Conservation (phyloP, 1,140 invertebrate genomes). For the Chironomus striatipennis region DNA sequence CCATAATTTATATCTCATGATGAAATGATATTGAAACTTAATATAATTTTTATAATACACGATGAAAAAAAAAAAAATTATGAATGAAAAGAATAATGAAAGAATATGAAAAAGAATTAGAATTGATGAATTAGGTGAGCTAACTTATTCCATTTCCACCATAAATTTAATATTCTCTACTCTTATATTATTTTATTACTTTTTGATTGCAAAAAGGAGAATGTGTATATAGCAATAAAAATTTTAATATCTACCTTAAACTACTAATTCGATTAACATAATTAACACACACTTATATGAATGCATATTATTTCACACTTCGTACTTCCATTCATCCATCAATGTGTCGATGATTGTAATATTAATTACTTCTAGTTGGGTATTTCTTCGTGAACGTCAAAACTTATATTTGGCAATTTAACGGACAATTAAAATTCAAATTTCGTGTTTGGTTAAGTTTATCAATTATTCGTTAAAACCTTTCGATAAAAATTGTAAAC, state of each 20-base stretch:
- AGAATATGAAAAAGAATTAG: background rate
- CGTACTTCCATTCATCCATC: background rate
- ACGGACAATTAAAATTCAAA: background rate
- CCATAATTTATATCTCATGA: too few relatives aligned
- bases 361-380: background rate
- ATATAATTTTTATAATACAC: too few relatives aligned
- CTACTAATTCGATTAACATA: conserved; percentile 39
- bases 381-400: background rate
- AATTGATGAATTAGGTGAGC: conserved; percentile 24
- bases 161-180: background rate
- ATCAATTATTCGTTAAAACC: too few relatives aligned
- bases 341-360: too few relatives aligned
- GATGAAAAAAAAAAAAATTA: background rate
- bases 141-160: conserved; percentile 21
- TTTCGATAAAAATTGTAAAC: too few relatives aligned
- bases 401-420: background rate
- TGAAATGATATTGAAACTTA: too few relatives aligned
- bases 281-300: conserved; percentile 25
- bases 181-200: background rate
- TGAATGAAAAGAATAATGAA: background rate
- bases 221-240: background rate
- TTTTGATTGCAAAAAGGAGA: conserved; percentile 18
- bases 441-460: too few relatives aligned
- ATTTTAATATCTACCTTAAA: conserved; percentile 27
- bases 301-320: too few relatives aligned